Base-by-base conservation (phyloP, 2,888 invertebrate species). In the Papilio elwesi region DNA sequence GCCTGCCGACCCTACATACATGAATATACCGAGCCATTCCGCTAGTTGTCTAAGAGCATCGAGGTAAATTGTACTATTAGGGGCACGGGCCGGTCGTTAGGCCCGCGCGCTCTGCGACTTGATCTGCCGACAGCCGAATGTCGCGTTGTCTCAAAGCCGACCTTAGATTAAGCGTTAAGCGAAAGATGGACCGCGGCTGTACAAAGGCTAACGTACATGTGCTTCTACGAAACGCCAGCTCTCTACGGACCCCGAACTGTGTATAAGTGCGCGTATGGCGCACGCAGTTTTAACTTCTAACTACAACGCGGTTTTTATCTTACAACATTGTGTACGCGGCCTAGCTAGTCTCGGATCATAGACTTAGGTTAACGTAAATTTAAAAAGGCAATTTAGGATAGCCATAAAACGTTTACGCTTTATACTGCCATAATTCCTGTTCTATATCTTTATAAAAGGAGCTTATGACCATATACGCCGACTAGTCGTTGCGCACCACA, bases 1-100 rank as follows among this genome's bases (percentile, higher is more conserved):
- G 89, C 85, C 85, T 9, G 6, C 26, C 26, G 26, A 26, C 26
- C 1, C 26, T 2, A 26, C 26, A 80, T 81, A 79, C 80, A 79
- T 84, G 86, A 90, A 90, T 89, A 89, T 86, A 87, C 83, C 82
- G 79, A 82, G 83, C 86, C 83, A 89, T 89, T 89, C 86, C 81
- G 86, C 87, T 90, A 88, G 88, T 92, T 92, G 88, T 89, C 84
- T 84, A 85, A 83, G 86, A 84, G 88, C 88, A 91, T 92, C 91
- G 92, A 91, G 87, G 91, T 92, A 92, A 92, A 92, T 90, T 89
- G 91, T 90, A 90, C 88, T 89, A 92, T 91, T 90, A 92, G 85
- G 85, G 83, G 92, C 93, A 93, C 93, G 92, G 90, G 93, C 89
- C 89, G 89, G 90, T 92, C 92, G 92, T 92, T 91, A 92, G 85